phyloP scores from a whole-genome alignment of 2,888 invertebrate genomes.

The Hedychridium roseum region DNA sequence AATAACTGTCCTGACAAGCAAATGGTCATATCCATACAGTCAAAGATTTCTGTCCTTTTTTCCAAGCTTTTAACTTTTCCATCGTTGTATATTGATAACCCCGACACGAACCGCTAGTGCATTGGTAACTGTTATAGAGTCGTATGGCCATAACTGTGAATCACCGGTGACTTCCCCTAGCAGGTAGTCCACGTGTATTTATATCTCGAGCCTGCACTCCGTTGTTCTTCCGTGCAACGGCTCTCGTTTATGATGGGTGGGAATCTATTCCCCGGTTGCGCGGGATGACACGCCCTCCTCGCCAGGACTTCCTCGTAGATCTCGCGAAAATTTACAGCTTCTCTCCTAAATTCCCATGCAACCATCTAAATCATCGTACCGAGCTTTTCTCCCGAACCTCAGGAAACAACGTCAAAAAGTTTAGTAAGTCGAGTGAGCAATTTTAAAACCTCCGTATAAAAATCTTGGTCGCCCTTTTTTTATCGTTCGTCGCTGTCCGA shows the following conservation, averaged over 20 bases:
- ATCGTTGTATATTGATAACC: too few relatives aligned
- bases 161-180: too few relatives aligned
- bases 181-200: too few relatives aligned
- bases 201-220: too few relatives aligned
- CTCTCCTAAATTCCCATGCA: too few relatives aligned
- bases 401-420: not conserved
- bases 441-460: not conserved
- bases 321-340: slow-evolving; percentile 12
- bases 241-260: slow-evolving; percentile 2
- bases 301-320: slow-evolving; percentile 1
- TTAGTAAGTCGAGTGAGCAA: not conserved
- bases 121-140: too few relatives aligned
- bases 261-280: slow-evolving; percentile 1
- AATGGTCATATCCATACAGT: too few relatives aligned
- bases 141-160: too few relatives aligned
- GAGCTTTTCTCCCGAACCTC: not conserved
- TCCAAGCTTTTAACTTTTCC: too few relatives aligned
- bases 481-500: slow-evolving; percentile 5
- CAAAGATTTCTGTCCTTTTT: too few relatives aligned
- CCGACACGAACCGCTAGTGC: too few relatives aligned
- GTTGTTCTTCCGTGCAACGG: slow-evolving; percentile 3
- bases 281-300: not conserved
- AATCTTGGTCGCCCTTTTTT: slow-evolving; percentile 5
- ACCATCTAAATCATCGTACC: not conserved
- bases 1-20: too few relatives aligned